Base-by-base conservation (phyloP, 2,113 vertebrate genomes). In the Phalacrocorax carbo region DNA sequence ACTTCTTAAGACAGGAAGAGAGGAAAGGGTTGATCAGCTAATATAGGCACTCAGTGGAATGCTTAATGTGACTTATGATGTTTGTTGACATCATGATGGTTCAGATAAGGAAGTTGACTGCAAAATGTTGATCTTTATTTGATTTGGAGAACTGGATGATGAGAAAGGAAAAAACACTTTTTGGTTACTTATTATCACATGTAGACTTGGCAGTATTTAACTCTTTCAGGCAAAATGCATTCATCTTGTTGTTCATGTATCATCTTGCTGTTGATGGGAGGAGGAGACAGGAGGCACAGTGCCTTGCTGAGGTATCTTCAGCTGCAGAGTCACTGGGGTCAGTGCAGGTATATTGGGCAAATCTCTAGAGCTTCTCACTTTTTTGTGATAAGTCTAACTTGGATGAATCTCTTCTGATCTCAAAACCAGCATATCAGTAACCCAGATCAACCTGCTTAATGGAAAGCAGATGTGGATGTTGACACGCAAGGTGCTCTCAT, bases 1-100 rank as follows among this genome's bases (percentile, higher is more conserved):
- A 55, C 64, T 97, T 82, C 84, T 82, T 85, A 87, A 87, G 83
- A 87, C 93, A 95, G 95, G 93, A 96, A 95, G 78, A 85, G 81
- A 93, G 75, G 46, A 70, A 86, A 83, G 71, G 86, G 58, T 48
- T 70, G 55, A 80, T 32, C 54, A 82, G 89, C 78, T 94, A 94
- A 94, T 94, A 96, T 21, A 94, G 65, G 73, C 94, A 89, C 77
- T 87, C 86, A 40, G 26, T 79, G n/a, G 84, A 93, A 94, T 87
- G 61, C 82, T 88, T 91, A 70, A 82, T 87, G 42, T 93, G 89
- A 82, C 58, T 85, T 93, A 87, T 5, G 38, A 68, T 75, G 75
- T 94, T 94, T 94, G 81, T 87, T 95, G 86, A 84, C 29, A n/a
- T 49, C 2, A 7, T 1, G 23, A 76, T 73, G 40, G 70, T 82